Conservation (phyloP, 1,140 invertebrate species). For the Chelonus insularis region DNA sequence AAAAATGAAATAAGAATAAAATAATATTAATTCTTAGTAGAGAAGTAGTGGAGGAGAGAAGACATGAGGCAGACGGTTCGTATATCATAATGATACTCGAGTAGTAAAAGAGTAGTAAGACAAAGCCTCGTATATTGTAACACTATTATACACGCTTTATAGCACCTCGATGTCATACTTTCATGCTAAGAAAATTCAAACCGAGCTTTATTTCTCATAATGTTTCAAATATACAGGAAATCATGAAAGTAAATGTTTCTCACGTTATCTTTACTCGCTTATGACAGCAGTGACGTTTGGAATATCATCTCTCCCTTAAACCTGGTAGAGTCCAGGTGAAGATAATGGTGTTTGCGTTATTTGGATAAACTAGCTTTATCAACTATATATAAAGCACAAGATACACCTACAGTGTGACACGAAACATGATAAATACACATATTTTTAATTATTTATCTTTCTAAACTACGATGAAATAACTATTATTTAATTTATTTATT, state of each 20-base stretch:
- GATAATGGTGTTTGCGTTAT: slow-evolving; percentile 30
- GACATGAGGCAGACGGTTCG: no score
- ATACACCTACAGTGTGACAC: slow-evolving; percentile 8
- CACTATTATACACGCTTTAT: no score
- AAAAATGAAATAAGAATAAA: neutral
- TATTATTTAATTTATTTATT: no score
- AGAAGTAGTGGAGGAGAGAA: neutral
- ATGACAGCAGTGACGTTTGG: neutral
- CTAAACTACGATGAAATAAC: no score
- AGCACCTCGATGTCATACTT: no score
- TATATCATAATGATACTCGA: no score
- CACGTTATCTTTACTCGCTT: slow-evolving; percentile 1
- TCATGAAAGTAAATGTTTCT: neutral
- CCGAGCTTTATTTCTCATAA: no score
- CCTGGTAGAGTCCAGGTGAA: slow-evolving; percentile 25
- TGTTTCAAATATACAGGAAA: no score
- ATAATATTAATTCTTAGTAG: slow-evolving; percentile 6
- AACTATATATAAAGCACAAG: neutral
- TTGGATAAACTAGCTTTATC: slow-evolving; percentile 27
- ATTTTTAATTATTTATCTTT: no score
- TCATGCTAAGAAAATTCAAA: no score
- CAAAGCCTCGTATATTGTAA: no score
- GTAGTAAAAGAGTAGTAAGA: no score
- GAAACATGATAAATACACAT: slow-evolving; percentile 15
- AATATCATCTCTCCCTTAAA: slow-evolving; percentile 6